Evolutionary conservation across 2,888 invertebrate species (phyloP), one percentile per base, ranked within the genome.

Genomic region (Elegia similella): DNA sequence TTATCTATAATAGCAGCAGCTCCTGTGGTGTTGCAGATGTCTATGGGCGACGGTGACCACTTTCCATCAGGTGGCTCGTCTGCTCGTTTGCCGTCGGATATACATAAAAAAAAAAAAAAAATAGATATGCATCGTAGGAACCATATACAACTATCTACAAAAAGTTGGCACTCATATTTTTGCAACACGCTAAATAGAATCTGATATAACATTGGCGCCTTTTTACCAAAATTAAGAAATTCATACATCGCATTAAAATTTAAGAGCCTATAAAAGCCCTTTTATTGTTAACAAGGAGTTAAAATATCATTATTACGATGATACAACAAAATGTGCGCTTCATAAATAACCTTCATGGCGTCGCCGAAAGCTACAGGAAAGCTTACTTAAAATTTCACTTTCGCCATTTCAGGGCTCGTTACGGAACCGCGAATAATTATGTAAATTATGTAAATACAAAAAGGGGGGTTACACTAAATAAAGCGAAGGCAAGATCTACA

Each of bases 351-450:
- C 0, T 8, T 13, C 10, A 48, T 32, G 48, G 15, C 48, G 12
- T 46, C n/a, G 15, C 13, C 15, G 32, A 48, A 42, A 53, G 52
- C 42, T 42, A 53, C 52, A 42, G 42, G 42, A 34, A 52, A 42
- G 43, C 34, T 46, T 55, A 55, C 55, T 55, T 46, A 55, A 46
- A 55, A 55, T 55, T 55, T 55, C 46, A 55, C 55, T 55, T 42
- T 53, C 46, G 55, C 55, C 34, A 55, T 55, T 44, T 55, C 44
- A 60, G 55, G 56, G 59, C 65, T 65, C 66, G 67, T 72, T 70
- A 70, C 69, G 70, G 63, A 70, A 73, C 68, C 61, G 64, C 63
- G 69, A 73, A 75, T 75, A 78, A 78, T 78, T 78, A 80, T 78
- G 75, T 74, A 72, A 78, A 71, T 71, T 47, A 47, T 47, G 47